phyloP scores from a whole-genome alignment of 2,888 invertebrate genomes.

The Sialis lutaria region DNA sequence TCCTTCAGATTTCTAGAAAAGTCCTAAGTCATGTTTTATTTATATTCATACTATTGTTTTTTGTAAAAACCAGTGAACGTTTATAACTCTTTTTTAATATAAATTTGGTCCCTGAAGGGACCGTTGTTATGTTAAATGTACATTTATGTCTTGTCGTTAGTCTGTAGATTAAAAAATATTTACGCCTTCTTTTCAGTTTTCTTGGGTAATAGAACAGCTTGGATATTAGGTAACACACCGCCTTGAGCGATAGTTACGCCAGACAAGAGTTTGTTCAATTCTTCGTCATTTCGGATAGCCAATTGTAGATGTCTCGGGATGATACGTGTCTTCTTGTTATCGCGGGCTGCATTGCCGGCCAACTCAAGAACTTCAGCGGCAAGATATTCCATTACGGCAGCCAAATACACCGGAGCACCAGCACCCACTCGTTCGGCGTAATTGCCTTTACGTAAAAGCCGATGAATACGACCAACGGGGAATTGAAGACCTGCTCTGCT shows the following conservation, averaged over 20 bases:
- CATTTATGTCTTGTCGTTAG: no score
- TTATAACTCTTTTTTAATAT: no score
- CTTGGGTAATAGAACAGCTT: conserved; percentile 56
- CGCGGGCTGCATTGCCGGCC: conserved; percentile 46
- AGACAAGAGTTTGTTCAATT: conserved; percentile 55
- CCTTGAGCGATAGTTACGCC: conserved; percentile 73
- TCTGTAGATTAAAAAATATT: no score
- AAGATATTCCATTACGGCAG: conserved; percentile 44
- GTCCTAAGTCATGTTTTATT: no score
- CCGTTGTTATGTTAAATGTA: no score
- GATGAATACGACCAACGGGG: conserved; percentile 40
- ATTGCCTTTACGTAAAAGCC: conserved; percentile 39
- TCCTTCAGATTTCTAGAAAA: no score
- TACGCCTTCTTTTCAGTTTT: conserved; percentile 27
- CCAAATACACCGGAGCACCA: conserved; percentile 34
- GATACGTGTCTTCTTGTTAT: conserved; percentile 55
- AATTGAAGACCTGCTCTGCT: conserved; percentile 37
- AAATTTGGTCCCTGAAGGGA: no score
- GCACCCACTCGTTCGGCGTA: conserved; percentile 40
- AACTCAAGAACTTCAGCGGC: conserved; percentile 53
- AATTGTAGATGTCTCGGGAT: conserved; percentile 63
- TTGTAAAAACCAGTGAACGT: no score
- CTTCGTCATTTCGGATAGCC: conserved; percentile 68
- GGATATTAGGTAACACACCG: conserved; percentile 68
- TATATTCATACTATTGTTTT: no score